Evolutionary conservation across 1,140 invertebrate species (phyloP).

Genomic region (Drosophila pandora): DNA sequence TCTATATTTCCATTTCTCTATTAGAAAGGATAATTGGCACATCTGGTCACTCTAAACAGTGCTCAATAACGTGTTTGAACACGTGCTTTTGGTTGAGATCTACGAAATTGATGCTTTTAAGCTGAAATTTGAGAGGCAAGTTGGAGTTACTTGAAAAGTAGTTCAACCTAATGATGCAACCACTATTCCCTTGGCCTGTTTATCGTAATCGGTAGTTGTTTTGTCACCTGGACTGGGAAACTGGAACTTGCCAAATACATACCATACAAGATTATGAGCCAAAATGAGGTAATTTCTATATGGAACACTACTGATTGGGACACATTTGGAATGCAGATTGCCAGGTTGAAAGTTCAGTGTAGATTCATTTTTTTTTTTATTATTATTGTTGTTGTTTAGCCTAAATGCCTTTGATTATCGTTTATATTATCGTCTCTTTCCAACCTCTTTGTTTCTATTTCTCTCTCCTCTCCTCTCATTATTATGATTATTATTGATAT

Average conservation of each 20-base stretch:
- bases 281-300: constrained; percentile 29
- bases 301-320: constrained; percentile 1
- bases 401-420: constrained; percentile 53
- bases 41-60: no score
- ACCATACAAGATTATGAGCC: constrained; percentile 11
- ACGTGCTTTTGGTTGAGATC: no score
- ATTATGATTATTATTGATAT: constrained; percentile 55
- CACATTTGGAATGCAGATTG: not conserved
- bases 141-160: no score
- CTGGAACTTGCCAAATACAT: not conserved
- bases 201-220: not conserved
- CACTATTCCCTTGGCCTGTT: not conserved
- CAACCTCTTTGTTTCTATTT: constrained; percentile 43
- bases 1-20: no score
- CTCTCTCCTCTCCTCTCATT: constrained; percentile 6
- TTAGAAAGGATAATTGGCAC: no score
- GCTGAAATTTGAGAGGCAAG: no score
- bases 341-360: not conserved
- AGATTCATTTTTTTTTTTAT: constrained; percentile 1
- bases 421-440: constrained; percentile 41
- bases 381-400: constrained; percentile 19
- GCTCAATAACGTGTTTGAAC: no score
- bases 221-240: constrained; percentile 4
- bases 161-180: not conserved
- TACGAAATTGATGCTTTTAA: no score